Base-by-base conservation (phyloP, 2,797 vertebrate species). In the Cirrhinus mrigala region DNA sequence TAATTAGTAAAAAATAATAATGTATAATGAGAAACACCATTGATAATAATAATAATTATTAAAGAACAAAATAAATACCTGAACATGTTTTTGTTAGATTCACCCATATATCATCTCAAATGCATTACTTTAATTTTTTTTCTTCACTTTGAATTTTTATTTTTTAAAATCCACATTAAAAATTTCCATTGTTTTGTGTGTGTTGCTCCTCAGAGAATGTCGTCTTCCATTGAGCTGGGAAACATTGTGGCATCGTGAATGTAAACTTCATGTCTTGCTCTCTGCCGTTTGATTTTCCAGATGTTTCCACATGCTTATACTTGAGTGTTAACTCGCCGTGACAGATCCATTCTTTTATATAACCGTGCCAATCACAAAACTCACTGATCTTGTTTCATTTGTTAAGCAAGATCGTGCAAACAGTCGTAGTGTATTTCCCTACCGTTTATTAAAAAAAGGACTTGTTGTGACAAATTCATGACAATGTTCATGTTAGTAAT, bases 181-280 rank as follows among this genome's bases (percentile, higher is more conserved):
- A 70, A 1, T 10, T n/a, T 71, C 22, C 10, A 10, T 56, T 74
- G 24, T n/a, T 76, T 76, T n/a, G n/a, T 4, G 1, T 50, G 18
- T 40, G 20, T 74, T 40, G 16, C 24, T 73, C 64, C 12, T 85
- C 24, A 29, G 16, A 52, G 68, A 46, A 44, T 33, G 48, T 33
- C 8, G 22, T 74, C 4, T 75, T 29, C 46, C 29, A 22, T 8
- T n/a, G 74, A 37, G 5, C 3, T 22, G 50, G 29, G 40, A 54
- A 79, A 27, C 74, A 81, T 52, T 69, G 20, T 81, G 71, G 76
- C 64, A 82, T 88, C n/a, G 33, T 82, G 78, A 85, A 87, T 89
- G 79, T 85, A 80, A 80, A 75, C 74, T 40, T 62, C 15, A 40
- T 50, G n/a, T 62, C 56, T 69, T 40, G 56, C 80, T 29, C n/a